These are phyloP conservation scores for Tortricodes alternella DNA, from an alignment of 2,888 invertebrate genomes.

Conservation along the genomic window DNA sequence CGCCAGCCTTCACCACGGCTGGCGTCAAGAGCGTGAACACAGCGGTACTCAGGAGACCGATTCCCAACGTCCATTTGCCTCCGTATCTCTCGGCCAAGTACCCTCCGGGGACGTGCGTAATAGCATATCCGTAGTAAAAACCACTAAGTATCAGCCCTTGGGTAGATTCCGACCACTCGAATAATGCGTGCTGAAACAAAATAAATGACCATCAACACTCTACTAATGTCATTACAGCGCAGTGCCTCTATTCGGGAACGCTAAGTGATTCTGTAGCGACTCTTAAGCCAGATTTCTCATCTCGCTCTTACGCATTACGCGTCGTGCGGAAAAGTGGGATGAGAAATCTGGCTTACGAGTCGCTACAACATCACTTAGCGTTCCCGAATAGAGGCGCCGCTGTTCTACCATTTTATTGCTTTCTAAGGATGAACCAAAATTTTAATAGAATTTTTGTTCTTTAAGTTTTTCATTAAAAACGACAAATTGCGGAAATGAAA, in stretches of 20 bases:
- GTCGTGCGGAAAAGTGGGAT: too few relatives aligned
- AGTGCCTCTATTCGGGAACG: too few relatives aligned
- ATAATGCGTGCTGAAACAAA: slow-evolving; percentile 72
- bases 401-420: not conserved
- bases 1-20: slow-evolving; percentile 84
- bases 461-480: too few relatives aligned
- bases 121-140: slow-evolving; percentile 93
- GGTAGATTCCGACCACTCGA: slow-evolving; percentile 88
- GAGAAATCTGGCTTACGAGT: too few relatives aligned
- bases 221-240: not conserved
- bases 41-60: slow-evolving; percentile 91
- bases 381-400: too few relatives aligned
- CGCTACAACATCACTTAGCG: too few relatives aligned
- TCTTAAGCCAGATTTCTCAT: too few relatives aligned
- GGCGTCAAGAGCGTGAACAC: slow-evolving; percentile 92
- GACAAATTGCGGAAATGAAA: too few relatives aligned
- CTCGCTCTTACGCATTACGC: too few relatives aligned
- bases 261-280: too few relatives aligned
- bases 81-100: slow-evolving; percentile 91
- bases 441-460: too few relatives aligned
- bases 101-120: slow-evolving; percentile 94
- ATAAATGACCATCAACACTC: not conserved
- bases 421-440: too few relatives aligned
- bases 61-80: slow-evolving; percentile 91
- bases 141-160: slow-evolving; percentile 90